Evolutionary conservation across 2,888 invertebrate species (phyloP), one percentile per base, ranked within the genome.

Genomic region (Ceramica pisi): DNA sequence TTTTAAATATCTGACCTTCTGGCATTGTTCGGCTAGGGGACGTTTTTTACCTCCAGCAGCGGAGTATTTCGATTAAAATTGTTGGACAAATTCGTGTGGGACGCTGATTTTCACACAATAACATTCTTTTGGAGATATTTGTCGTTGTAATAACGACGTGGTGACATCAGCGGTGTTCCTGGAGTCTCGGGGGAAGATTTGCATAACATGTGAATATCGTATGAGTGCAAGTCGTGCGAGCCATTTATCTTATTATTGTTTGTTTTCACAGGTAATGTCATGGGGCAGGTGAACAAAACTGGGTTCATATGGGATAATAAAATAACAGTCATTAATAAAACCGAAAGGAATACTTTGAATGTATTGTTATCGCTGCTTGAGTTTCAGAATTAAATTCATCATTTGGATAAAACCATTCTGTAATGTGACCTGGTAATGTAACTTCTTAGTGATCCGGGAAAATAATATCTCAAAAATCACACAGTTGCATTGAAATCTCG

Each of bases 31-130:
- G 38, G 59, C 31, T 57, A 63, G 50, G 69, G 65, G 66, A 55
- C 60, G 44, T 51, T 71, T 72, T 82, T 72, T 50, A 38, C 21
- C 38, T 65, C 41, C 69, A 66, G 65, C 55, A 53, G n/a, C 51
- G 69, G 75, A 76, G 57, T 21, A 68, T 78, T 76, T 82, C 46
- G 55, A 79, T 79, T 61, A 76, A 81, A 78, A 81, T 74, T 75
- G 67, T 76, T 70, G 44, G 38, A 46, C 44, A 53, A 80, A 67
- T 67, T 82, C 48, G 48, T 57, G 65, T 56, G 67, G 44, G 61
- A 62, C 53, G 72, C 66, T 80, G 35, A 65, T 78, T 80, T 78
- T 66, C 26, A 57, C 57, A 71, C 64, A 61, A 59, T 57, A 57
- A 75, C 41, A 80, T 78, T 70, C 46, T 71, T 75, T 53, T 53